A percentile compares a stretch with the other conserved stretches of the same genome.
Conservation (phyloP, 92 coral and sea anemone species). For the Heliopora coerulea region DNA sequence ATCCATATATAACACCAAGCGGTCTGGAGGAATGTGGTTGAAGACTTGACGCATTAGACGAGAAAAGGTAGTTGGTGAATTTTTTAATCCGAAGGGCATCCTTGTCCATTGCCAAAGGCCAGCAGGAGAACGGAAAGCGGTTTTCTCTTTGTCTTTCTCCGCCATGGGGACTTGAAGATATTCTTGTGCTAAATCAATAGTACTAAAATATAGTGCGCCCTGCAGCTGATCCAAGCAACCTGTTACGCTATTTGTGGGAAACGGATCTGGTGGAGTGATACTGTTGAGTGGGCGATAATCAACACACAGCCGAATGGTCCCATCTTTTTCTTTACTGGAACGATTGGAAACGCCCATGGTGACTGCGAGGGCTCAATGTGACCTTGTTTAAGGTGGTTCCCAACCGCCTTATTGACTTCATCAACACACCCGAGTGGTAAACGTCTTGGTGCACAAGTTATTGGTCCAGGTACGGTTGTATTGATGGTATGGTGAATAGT, state of each 20-base stretch:
- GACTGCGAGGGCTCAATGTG: slow-evolving; percentile 47
- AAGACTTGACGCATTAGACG: no score
- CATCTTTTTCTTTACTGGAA: slow-evolving; percentile 43
- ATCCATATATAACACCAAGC: no score
- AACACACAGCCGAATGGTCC: slow-evolving; percentile 8
- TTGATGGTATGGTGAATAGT: slow-evolving; percentile 41
- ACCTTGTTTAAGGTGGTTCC: slow-evolving; percentile 33
- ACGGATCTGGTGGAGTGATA: slow-evolving; percentile 41
- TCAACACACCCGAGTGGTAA: slow-evolving; percentile 50
- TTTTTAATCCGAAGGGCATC: background rate
- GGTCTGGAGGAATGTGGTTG: no score
- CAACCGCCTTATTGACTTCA: slow-evolving; percentile 47
- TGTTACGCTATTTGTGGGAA: slow-evolving; percentile 26
- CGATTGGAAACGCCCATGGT: slow-evolving; percentile 42
- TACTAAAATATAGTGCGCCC: slow-evolving; percentile 30
- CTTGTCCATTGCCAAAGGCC: slow-evolving; percentile 23
- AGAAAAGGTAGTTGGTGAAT: background rate
- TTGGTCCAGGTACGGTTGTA: slow-evolving; percentile 25
- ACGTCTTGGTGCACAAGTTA: slow-evolving; percentile 47
- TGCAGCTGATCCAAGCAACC: slow-evolving; percentile 31
- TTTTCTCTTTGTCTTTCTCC: slow-evolving; percentile 42
- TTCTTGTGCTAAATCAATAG: slow-evolving; percentile 29
- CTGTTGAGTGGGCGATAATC: slow-evolving; percentile 22
- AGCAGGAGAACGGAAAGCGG: slow-evolving; percentile 21
- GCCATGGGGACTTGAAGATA: slow-evolving; percentile 29